phyloP scores from a whole-genome alignment of 2,888 invertebrate genomes.

The Harpagoxenus sublaevis region DNA sequence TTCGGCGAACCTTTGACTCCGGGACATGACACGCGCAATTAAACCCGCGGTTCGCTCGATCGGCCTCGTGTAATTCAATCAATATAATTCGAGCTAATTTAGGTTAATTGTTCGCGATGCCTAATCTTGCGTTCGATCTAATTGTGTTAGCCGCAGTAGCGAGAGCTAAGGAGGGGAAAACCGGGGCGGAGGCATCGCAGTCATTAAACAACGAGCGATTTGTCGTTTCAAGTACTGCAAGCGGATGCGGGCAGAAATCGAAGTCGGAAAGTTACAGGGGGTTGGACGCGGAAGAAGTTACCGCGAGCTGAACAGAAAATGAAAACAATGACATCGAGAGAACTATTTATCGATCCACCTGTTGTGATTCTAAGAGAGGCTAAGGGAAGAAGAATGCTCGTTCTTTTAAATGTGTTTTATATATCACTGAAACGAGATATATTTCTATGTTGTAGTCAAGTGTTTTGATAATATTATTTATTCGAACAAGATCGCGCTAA shows the following conservation, averaged over 20 bases:
- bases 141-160: slow-evolving; percentile 53
- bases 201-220: neutral
- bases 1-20: slow-evolving; percentile 51
- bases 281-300: neutral
- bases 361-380: neutral
- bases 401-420: neutral
- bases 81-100: slow-evolving; percentile 71
- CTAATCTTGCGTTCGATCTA: slow-evolving; percentile 65
- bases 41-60: slow-evolving; percentile 62
- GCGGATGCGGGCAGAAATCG: neutral
- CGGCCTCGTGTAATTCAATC: slow-evolving; percentile 70
- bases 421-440: neutral
- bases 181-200: neutral
- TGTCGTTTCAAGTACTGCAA: neutral
- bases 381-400: neutral
- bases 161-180: neutral
- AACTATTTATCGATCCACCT: slow-evolving; percentile 7
- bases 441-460: neutral
- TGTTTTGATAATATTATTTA: neutral
- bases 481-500: neutral
- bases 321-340: neutral
- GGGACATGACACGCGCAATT: slow-evolving; percentile 64
- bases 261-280: neutral
- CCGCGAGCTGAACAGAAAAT: neutral
- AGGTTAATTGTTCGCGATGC: slow-evolving; percentile 65